These are phyloP conservation scores for Anthoscopus minutus DNA, from an alignment of 2,113 vertebrate genomes.

Conservation along the genomic window DNA sequence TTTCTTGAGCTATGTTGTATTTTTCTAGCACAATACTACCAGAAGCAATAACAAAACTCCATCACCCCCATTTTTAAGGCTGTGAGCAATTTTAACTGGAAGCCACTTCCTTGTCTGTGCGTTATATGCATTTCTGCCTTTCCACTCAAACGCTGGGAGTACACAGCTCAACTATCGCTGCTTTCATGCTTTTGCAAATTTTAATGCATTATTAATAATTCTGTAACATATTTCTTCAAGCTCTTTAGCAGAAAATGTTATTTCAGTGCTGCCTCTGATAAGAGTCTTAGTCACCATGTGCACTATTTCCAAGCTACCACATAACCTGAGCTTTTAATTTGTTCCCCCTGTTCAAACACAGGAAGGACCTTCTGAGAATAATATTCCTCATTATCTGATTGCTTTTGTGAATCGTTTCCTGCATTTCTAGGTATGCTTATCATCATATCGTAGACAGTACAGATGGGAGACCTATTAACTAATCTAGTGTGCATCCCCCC, in stretches of 20 bases:
- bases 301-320: slow-evolving; percentile 47
- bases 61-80: background rate
- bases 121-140: slow-evolving; percentile 5
- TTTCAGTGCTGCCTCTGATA: slow-evolving; percentile 50
- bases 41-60: background rate
- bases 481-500: background rate
- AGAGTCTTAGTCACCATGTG: slow-evolving; percentile 45
- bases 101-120: background rate
- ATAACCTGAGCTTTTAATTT: slow-evolving; percentile 59
- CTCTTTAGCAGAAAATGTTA: slow-evolving; percentile 57
- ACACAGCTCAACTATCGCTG: slow-evolving; percentile 17
- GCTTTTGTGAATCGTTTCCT: slow-evolving; percentile 58
- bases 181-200: slow-evolving; percentile 55
- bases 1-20: background rate
- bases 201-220: slow-evolving; percentile 69
- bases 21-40: background rate
- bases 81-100: background rate
- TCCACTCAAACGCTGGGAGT: background rate
- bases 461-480: slow-evolving; percentile 48
- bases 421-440: slow-evolving; percentile 52
- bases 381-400: slow-evolving; percentile 62
- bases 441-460: slow-evolving; percentile 8
- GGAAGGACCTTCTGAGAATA: slow-evolving; percentile 61
- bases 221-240: slow-evolving; percentile 55
- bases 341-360: slow-evolving; percentile 48